Evolutionary conservation across 1,140 invertebrate species (phyloP), one percentile per base, ranked within the genome.

Genomic region (Patella vulgata): DNA sequence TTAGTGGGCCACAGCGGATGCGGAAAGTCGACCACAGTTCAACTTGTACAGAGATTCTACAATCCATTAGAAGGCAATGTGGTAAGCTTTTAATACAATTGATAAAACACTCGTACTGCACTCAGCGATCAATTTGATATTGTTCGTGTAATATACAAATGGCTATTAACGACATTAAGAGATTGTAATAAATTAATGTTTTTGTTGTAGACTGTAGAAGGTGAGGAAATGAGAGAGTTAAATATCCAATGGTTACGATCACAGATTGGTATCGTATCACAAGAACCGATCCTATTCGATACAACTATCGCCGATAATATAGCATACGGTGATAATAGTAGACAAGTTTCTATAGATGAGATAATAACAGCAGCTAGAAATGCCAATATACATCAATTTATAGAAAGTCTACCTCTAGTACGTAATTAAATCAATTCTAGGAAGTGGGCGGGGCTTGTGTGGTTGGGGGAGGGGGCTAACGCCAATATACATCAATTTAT

Each of bases 231-330:
- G 1, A 19, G 28, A 17, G 44, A 27, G 21, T 51, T 73, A 3
- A 74, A 75, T 71, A 74, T 87, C 6, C 66, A 76, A 2, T 84
- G 80, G 70, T 56, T 86, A 3, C 84, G 91, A 44, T 82, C 84
- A 4, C 87, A 90, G 62, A 79, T 92, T 52, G 90, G 90, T 19
- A 86, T 91, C 42, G 90, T 92, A 0, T 89, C 88, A 4, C 91
- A 93, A 84, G 93, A 95, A 76, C 93, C 93, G 1, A 90, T 93
- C 40, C 86, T 96, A 0, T 95, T 95, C 79, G 91, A 93, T 77
- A 86, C 88, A 25, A 92, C 91, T 17, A 93, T 96, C 63, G 88
- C 86, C 0, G 91, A 95, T 74, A 96, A 96, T 79, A 94, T 96
- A 68, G 89, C 89, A 0, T 95, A 95, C 77, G 93, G 93, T 21